Evolutionary conservation across 2,888 invertebrate genomes (phyloP), one percentile per base, ranked within the genome.

Genomic region (Cyclophora albipunctata): DNA sequence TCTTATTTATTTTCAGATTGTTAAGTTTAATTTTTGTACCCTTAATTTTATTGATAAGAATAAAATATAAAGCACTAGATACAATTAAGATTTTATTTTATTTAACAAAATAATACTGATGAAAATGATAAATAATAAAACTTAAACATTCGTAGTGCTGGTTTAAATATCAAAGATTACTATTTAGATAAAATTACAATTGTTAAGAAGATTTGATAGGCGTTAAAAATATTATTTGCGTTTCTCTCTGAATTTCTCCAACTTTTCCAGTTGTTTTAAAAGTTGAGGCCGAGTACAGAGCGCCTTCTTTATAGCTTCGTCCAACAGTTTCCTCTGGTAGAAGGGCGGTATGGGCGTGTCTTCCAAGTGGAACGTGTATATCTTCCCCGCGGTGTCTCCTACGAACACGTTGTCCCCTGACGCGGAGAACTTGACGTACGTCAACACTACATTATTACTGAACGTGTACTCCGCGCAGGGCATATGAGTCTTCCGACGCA

Each of bases 271-370:
- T 64, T 92, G 90, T 48, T 90, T 86, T 7, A 92, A 66, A 44
- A 95, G 64, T 4, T 90, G 86, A 0, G 92, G 92, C 55, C 92
- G 90, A 2, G 93, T 92, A 37, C 91, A 84, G 35, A 95, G 73
- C 2, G 91, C 90, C 53, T 90, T 91, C 59, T 90, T 89, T 5
- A 95, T 87, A 0, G 93, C 90, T 3, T 91, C 89, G 37, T 92
- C 89, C 3, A 95, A 81, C 64, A 93, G 83, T 49, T 90, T 86
- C 47, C 88, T 90, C 68, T 93, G 94, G 63, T 92, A 92, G 69
- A 90, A 93, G 0, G 94, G 91, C 0, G 93, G 89, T 63, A 94
- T 92, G 0, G 95, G 94, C 87, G 95, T 93, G 60, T 94, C 93
- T 64, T 93, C 92, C 48, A 95, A 78, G 48, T 92, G 90, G 67